Evolutionary conservation across 2,113 vertebrate species (phyloP), one percentile per base, ranked within the genome.

Genomic region (Chaetops frenatus): DNA sequence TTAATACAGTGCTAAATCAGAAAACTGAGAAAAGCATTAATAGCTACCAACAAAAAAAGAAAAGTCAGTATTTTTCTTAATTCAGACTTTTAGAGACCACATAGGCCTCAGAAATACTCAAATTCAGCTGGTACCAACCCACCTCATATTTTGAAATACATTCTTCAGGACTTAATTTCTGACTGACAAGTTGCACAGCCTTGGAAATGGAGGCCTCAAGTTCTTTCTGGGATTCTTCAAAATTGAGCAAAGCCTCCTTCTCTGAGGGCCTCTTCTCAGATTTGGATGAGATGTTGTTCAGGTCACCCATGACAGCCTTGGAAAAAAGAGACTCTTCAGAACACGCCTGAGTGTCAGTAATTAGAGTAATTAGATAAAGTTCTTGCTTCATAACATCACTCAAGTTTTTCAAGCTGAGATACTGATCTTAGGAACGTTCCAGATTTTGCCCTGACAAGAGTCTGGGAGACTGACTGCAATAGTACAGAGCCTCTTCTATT

Each of bases 81-180:
- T 67, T 80, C 29, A 65, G 29, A 19, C 20, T 90, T 82, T 61
- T 16, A 89, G 76, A 87, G n/a, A 56, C 9, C n/a, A 76, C 42
- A 42, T 0, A 57, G 29, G 16, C 58, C 53, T 57, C 48, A 79
- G 19, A 87, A 95, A 28, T 8, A 58, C 7, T n/a, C 25, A 67
- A 25, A 79, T 42, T 42, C 19, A 72, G 20, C 22, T 78, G 21
- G 14, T n/a, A 74, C 11, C 40, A 82, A 90, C 97, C 18, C 40
- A 98, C 98, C 98, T 98, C 96, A 1, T 97, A 97, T 94, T 95
- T 97, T 50, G 97, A 81, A 88, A 97, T 50, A 53, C 94, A 90
- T 64, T 86, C 94, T 35, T 97, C 60, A 4, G 82, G 86, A 48
- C 33, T 88, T 35, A 93, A 89, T 92, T 94, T 97, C 44, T 97